A percentile compares a stretch with the other conserved stretches of the same genome.
Evolutionary conservation across 2,113 vertebrate species (phyloP).

Genomic region (Mungos mungo): DNA sequence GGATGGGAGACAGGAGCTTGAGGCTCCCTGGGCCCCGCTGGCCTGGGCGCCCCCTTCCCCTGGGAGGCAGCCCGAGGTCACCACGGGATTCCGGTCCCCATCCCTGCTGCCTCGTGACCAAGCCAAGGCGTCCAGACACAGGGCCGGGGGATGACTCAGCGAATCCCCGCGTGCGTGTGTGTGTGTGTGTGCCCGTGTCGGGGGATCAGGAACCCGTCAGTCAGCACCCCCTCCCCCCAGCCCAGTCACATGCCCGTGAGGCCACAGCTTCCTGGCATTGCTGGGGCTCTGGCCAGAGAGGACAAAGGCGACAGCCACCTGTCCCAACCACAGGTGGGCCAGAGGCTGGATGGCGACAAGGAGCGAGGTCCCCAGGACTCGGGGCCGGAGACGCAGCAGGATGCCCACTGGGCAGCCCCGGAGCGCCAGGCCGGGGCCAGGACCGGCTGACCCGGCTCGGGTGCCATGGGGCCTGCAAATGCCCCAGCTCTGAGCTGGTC

Average conservation of each 20-base stretch:
- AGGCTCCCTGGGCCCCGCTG: not conserved
- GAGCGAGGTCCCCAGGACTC: not conserved
- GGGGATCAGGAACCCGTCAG: not conserved
- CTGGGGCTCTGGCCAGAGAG: not conserved
- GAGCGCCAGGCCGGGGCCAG: not conserved
- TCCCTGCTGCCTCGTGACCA: not conserved
- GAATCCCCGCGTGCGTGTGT: accelerated
- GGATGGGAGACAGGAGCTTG: not conserved
- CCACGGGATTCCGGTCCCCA: accelerated
- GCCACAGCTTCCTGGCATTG: not conserved
- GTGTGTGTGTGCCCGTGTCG: accelerated
- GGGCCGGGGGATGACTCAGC: slow-evolving; percentile 37
- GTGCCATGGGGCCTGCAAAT: not conserved
- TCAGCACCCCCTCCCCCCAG: not conserved
- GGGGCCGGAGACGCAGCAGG: accelerated
- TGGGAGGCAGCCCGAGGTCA: accelerated
- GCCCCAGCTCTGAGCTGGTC: not conserved
- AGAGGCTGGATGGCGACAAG: accelerated
- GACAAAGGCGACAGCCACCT: not conserved
- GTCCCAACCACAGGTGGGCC: not conserved
- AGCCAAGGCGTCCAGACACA: not conserved
- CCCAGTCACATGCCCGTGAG: slow-evolving; percentile 34
- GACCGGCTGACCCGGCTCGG: not conserved
- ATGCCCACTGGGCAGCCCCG: not conserved
- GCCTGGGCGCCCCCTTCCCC: not conserved